Conservation (phyloP, 2,797 vertebrate species). For the Hapalemur alaotrensis region DNA sequence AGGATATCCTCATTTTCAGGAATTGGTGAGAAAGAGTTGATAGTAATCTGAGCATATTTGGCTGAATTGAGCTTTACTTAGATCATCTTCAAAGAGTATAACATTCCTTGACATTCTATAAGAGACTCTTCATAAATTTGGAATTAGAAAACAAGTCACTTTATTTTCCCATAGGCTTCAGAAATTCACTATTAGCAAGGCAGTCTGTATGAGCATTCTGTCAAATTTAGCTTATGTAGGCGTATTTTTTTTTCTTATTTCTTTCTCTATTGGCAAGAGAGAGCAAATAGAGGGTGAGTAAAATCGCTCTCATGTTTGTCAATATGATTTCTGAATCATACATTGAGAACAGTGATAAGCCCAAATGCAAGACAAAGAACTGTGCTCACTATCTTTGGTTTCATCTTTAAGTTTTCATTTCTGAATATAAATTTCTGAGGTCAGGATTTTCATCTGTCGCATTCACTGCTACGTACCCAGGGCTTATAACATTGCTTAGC, state of each 20-base stretch:
- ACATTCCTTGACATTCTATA: conserved; percentile 42
- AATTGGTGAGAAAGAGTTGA: not conserved
- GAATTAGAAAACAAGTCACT: conserved; percentile 49
- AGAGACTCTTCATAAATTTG: conserved; percentile 42
- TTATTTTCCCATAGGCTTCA: not conserved
- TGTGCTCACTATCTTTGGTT: not conserved
- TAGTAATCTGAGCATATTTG: not conserved
- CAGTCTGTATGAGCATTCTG: not conserved
- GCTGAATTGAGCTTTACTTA: conserved; percentile 25
- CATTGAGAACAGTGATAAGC: not conserved
- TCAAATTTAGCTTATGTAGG: not conserved
- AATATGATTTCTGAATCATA: not conserved
- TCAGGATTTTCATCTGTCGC: not conserved
- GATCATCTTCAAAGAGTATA: conserved; percentile 45
- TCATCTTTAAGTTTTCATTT: not conserved
- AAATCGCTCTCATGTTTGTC: not conserved
- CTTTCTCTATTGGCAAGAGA: not conserved
- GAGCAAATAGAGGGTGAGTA: not conserved
- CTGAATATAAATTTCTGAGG: not conserved
- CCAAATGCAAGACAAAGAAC: not conserved
- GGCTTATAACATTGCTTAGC: not conserved
- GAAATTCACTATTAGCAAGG: not conserved
- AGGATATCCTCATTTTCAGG: not conserved
- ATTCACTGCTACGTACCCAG: not conserved
- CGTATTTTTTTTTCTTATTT: not conserved